A percentile compares a stretch with the other conserved stretches of the same genome.
These are phyloP conservation scores for Rhopilema esculentum DNA, from an alignment of 30 jellyfish, hydroid and myxozoan genomes.

Conservation along the genomic window DNA sequence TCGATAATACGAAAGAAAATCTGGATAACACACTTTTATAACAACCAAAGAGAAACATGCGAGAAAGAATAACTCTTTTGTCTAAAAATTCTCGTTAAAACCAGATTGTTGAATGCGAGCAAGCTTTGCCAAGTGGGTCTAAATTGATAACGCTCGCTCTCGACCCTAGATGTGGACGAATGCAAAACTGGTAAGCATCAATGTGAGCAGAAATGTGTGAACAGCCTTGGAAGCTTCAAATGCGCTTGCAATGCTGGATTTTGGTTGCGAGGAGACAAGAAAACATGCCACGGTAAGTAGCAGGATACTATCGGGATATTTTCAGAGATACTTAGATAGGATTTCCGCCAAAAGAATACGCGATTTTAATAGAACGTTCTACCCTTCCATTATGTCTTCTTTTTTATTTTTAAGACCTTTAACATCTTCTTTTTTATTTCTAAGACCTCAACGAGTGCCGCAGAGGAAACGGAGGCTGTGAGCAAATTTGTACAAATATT, in stretches of 20 bases:
- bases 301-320: too few relatives aligned
- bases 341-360: too few relatives aligned
- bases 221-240: constrained; percentile 58
- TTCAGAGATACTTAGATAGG: too few relatives aligned
- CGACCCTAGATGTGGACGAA: constrained; percentile 64
- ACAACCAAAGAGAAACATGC: too few relatives aligned
- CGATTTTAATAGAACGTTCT: too few relatives aligned
- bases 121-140: too few relatives aligned
- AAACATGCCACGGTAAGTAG: constrained; percentile 71
- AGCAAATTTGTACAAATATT: constrained; percentile 74
- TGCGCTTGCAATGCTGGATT: constrained; percentile 82
- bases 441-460: constrained; percentile 77
- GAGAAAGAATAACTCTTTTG: too few relatives aligned
- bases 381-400: neutral
- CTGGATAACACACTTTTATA: too few relatives aligned
- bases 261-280: constrained; percentile 69
- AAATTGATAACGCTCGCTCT: too few relatives aligned
- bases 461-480: constrained; percentile 78
- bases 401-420: constrained; percentile 42
- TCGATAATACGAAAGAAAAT: too few relatives aligned
- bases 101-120: too few relatives aligned
- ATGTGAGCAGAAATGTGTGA: constrained; percentile 76
- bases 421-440: neutral
- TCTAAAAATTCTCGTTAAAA: too few relatives aligned
- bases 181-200: constrained; percentile 70